Percentiles rank a stretch among this genome's conserved stretches.
These are phyloP conservation scores for Coendou prehensilis DNA, from an alignment of 2,797 vertebrate genomes.

Conservation along the genomic window DNA sequence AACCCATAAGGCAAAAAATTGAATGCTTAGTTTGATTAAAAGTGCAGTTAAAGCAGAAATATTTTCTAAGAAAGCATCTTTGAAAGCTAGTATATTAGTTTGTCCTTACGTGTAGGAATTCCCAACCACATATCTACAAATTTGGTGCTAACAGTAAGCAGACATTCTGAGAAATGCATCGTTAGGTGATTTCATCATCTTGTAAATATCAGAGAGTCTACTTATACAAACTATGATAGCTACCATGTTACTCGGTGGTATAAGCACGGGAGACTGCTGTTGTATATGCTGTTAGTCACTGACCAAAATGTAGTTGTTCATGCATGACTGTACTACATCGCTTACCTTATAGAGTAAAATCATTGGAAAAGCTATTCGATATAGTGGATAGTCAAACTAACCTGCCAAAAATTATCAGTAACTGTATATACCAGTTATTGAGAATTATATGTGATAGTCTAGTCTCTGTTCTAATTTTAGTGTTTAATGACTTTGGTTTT, in stretches of 20 bases:
- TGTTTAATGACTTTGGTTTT: neutral
- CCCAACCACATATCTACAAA: neutral
- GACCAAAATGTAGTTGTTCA: neutral
- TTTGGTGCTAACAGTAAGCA: neutral
- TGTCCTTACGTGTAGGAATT: constrained; percentile 23
- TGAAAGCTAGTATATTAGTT: constrained; percentile 41
- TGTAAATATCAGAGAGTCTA: neutral
- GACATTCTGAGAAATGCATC: neutral
- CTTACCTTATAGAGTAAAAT: constrained; percentile 46
- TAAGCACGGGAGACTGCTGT: neutral
- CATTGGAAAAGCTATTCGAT: constrained; percentile 34
- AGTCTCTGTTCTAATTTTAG: constrained; percentile 3
- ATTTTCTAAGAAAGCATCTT: constrained; percentile 52
- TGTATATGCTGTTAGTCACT: neutral
- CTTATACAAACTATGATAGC: neutral
- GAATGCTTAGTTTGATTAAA: constrained; percentile 38
- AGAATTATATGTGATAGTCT: constrained; percentile 1
- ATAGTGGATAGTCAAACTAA: neutral
- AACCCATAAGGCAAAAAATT: constrained; percentile 56
- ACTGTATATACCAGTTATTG: neutral
- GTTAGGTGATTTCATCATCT: neutral
- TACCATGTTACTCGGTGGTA: neutral
- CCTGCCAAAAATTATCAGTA: neutral
- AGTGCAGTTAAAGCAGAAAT: constrained; percentile 43
- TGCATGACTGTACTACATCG: neutral